These are phyloP conservation scores for Tragelaphus imberbis DNA, from an alignment of 2,113 vertebrate genomes.

Conservation along the genomic window DNA sequence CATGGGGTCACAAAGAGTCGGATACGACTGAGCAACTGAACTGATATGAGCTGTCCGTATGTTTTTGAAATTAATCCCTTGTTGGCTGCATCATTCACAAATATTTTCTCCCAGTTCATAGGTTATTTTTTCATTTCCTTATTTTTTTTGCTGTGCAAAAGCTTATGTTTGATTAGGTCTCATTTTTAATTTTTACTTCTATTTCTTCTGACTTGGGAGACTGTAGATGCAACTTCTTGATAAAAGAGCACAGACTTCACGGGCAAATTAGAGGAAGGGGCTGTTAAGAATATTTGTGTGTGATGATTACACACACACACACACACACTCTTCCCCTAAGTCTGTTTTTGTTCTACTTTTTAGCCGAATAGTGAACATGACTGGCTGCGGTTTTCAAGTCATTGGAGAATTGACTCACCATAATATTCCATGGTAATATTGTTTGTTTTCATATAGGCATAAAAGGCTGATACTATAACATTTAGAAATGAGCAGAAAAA, in stretches of 20 bases:
- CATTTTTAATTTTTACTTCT: background rate
- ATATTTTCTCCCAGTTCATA: background rate
- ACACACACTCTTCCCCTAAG: background rate
- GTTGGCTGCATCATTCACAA: background rate
- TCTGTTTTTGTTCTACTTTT: background rate
- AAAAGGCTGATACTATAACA: background rate
- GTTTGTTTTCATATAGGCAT: background rate
- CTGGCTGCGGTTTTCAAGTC: background rate
- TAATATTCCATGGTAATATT: background rate
- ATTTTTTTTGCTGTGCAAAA: background rate
- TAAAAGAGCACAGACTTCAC: background rate
- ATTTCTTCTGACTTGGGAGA: background rate
- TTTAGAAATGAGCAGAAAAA: background rate
- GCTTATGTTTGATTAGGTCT: background rate
- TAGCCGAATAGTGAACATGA: background rate
- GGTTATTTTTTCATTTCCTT: background rate
- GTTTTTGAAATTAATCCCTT: background rate
- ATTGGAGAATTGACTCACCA: background rate
- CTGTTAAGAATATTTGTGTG: background rate
- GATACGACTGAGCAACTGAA: background rate
- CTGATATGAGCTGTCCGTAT: background rate
- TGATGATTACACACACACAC: background rate
- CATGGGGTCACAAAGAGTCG: rapidly evolving
- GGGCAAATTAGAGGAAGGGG: background rate
- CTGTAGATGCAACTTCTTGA: background rate